These are phyloP conservation scores for Agrotis puta DNA, from an alignment of 2,888 invertebrate species.

Conservation along the genomic window DNA sequence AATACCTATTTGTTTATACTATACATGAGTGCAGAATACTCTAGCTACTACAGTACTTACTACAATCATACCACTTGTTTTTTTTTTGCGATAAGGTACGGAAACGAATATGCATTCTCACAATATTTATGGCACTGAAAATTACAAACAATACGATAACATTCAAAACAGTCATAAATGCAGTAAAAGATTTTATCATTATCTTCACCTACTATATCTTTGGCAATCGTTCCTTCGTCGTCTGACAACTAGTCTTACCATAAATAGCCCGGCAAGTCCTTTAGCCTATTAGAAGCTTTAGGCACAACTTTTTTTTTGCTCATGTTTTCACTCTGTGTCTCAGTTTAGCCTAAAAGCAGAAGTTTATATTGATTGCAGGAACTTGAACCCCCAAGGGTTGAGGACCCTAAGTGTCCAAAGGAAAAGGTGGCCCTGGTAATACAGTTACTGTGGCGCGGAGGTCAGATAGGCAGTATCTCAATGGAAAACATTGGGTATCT, in stretches of 20 bases:
- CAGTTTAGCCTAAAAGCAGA: too few species aligned
- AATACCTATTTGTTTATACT: neutral
- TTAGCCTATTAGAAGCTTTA: too few species aligned
- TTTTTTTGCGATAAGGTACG: constrained; percentile 2
- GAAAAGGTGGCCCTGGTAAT: too few species aligned
- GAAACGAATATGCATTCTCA: neutral
- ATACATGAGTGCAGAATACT: neutral
- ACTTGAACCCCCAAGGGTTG: too few species aligned
- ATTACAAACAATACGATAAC: neutral
- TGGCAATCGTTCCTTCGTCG: neutral
- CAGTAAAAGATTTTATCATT: neutral
- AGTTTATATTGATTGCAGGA: too few species aligned
- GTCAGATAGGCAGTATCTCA: too few species aligned
- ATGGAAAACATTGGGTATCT: too few species aligned
- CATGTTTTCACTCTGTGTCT: too few species aligned
- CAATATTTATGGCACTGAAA: neutral
- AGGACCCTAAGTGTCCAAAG: too few species aligned
- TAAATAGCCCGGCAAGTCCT: too few species aligned
- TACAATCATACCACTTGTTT: neutral
- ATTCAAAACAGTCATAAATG: neutral
- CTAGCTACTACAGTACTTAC: neutral
- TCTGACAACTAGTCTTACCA: neutral
- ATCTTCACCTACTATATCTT: neutral
- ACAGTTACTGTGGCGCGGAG: too few species aligned
- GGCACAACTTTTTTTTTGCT: too few species aligned